These are phyloP conservation scores for Brachionus koreanus DNA, from an alignment of 1,140 invertebrate genomes.

Conservation along the genomic window DNA sequence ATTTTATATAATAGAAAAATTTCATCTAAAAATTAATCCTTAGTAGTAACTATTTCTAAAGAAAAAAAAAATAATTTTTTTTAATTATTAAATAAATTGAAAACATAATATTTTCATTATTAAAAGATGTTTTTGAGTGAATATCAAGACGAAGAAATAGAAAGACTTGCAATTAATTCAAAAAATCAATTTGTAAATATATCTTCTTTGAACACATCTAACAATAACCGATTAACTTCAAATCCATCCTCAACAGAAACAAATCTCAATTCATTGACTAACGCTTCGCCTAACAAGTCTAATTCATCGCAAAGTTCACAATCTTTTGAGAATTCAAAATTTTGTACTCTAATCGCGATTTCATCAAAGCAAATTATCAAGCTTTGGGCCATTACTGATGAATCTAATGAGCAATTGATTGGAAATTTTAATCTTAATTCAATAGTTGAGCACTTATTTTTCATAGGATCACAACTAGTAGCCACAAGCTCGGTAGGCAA, in stretches of 20 bases:
- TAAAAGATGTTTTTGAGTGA: conserved; percentile 63
- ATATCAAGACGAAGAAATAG: conserved; percentile 80
- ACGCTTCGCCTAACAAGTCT: not conserved
- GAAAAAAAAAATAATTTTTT: no score
- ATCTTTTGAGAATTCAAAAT: not conserved
- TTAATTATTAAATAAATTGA: no score
- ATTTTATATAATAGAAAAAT: no score
- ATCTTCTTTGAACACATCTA: conserved; percentile 44
- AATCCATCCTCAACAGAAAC: not conserved
- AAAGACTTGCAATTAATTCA: conserved; percentile 86
- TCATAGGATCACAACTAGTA: conserved; percentile 92
- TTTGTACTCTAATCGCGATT: not conserved
- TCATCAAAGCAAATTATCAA: conserved; percentile 59
- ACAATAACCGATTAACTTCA: not conserved
- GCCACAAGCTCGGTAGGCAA: conserved; percentile 88
- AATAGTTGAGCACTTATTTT: conserved; percentile 88
- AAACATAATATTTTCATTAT: no score
- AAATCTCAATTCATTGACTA: not conserved
- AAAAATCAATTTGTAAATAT: conserved; percentile 69
- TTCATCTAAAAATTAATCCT: no score
- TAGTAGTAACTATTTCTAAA: no score
- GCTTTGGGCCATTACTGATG: conserved; percentile 81
- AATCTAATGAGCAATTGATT: conserved; percentile 51
- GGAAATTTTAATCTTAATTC: conserved; percentile 84
- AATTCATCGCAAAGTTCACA: not conserved